Evolutionary conservation across 2,113 vertebrate species (phyloP).

Genomic region (Oryzias melastigma): DNA sequence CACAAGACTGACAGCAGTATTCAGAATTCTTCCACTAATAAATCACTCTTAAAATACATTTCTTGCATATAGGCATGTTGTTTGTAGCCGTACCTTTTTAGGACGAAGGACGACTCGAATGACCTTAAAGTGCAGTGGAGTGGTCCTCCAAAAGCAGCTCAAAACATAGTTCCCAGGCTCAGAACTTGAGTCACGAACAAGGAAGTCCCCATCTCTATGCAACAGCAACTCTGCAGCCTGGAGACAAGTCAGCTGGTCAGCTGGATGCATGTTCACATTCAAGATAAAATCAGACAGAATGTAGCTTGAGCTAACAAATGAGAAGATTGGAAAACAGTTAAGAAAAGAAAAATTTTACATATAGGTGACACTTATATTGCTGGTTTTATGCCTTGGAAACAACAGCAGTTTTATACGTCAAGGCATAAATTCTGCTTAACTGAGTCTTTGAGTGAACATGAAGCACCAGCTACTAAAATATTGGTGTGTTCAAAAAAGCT

Average conservation of each 20-base stretch:
- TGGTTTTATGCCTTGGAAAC: too few relatives aligned
- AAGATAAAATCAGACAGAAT: not conserved
- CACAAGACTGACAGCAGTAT: too few relatives aligned
- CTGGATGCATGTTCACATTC: not conserved
- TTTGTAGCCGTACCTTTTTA: constrained; percentile 66
- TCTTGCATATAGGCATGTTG: not conserved
- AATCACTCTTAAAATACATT: not conserved
- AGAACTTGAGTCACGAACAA: constrained; percentile 80
- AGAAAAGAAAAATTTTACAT: too few relatives aligned
- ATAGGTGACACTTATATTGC: too few relatives aligned
- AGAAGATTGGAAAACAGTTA: not conserved
- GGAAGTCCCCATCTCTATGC: constrained; percentile 83
- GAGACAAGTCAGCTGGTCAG: constrained; percentile 21
- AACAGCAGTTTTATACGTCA: too few relatives aligned
- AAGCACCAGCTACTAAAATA: too few relatives aligned
- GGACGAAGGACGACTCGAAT: constrained; percentile 83
- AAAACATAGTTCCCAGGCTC: constrained; percentile 79
- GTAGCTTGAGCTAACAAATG: too few relatives aligned
- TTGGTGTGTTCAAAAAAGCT: too few relatives aligned
- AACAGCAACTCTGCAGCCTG: constrained; percentile 83
- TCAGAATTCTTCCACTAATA: not conserved
- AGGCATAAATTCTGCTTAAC: too few relatives aligned
- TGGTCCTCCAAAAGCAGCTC: constrained; percentile 80
- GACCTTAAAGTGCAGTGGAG: constrained; percentile 85
- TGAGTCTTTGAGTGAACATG: too few relatives aligned